phyloP scores from a whole-genome alignment of 2,888 invertebrate species.

The Crepidodera aurea region DNA sequence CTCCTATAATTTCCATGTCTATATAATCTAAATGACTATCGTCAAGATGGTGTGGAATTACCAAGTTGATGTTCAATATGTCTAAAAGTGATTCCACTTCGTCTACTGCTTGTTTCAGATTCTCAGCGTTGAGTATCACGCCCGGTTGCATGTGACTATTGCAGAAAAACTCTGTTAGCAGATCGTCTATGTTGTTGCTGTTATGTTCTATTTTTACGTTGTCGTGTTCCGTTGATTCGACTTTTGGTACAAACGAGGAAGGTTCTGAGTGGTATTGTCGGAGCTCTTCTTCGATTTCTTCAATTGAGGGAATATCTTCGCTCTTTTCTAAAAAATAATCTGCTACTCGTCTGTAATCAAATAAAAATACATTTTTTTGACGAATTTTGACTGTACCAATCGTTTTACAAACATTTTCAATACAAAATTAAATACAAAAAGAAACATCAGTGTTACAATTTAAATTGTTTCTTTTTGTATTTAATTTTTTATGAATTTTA shows the following conservation, averaged over 20 bases:
- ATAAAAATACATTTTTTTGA: neutral
- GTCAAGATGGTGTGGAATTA: constrained; percentile 44
- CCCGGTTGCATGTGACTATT: constrained; percentile 23
- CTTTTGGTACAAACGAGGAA: neutral
- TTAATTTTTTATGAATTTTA: too few species aligned
- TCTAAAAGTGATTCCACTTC: constrained; percentile 38
- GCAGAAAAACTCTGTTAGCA: constrained; percentile 46
- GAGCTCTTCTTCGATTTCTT: constrained; percentile 32
- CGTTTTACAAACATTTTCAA: neutral
- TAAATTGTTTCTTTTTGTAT: too few species aligned
- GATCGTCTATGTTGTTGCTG: constrained; percentile 38
- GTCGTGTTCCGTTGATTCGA: neutral
- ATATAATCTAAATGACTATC: constrained; percentile 42
- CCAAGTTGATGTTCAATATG: constrained; percentile 41
- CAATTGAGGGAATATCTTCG: constrained; percentile 33
- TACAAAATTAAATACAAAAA: too few species aligned
- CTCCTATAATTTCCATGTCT: constrained; percentile 45
- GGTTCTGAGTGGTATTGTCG: neutral
- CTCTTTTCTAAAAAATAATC: constrained; percentile 34
- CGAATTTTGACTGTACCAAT: too few species aligned
- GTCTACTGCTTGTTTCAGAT: constrained; percentile 36
- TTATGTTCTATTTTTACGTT: constrained; percentile 4
- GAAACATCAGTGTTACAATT: too few species aligned
- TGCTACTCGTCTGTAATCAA: constrained; percentile 28
- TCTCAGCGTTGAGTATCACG: neutral